Evolutionary conservation across 2,797 vertebrate species (phyloP).

Genomic region (Anas capensis): DNA sequence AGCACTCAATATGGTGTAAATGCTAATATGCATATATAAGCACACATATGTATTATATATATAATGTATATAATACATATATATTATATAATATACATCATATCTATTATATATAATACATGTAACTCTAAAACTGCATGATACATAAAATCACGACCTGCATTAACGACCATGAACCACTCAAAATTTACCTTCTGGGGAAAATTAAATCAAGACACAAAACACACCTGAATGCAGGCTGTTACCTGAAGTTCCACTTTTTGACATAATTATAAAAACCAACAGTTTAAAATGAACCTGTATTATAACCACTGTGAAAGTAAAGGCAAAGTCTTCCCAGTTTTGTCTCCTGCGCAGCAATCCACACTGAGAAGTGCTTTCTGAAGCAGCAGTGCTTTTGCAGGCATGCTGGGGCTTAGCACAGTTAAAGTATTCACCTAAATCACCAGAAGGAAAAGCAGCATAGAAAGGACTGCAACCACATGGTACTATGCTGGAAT

Average conservation of each 20-base stretch:
- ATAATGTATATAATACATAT: no score
- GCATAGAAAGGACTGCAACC: accelerated
- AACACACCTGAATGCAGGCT: accelerated
- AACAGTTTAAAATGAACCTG: background rate
- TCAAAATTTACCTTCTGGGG: background rate
- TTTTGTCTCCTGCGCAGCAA: background rate
- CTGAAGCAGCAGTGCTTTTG: background rate
- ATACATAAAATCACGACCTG: background rate
- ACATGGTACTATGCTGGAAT: accelerated
- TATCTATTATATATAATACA: no score
- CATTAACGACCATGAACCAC: no score
- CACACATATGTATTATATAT: background rate
- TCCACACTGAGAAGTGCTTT: background rate
- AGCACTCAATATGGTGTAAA: background rate
- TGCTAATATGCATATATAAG: no score
- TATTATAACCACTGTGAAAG: no score
- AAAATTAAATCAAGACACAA: background rate
- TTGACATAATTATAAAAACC: background rate
- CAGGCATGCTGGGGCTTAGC: background rate
- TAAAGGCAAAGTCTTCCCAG: background rate
- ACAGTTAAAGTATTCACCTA: background rate
- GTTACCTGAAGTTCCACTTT: background rate
- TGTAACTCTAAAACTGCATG: background rate
- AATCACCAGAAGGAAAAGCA: accelerated
- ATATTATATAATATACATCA: background rate